Percentiles rank a stretch among this genome's conserved stretches.
phyloP scores from a whole-genome alignment of 2,888 invertebrate genomes.

The Oligia strigilis region DNA sequence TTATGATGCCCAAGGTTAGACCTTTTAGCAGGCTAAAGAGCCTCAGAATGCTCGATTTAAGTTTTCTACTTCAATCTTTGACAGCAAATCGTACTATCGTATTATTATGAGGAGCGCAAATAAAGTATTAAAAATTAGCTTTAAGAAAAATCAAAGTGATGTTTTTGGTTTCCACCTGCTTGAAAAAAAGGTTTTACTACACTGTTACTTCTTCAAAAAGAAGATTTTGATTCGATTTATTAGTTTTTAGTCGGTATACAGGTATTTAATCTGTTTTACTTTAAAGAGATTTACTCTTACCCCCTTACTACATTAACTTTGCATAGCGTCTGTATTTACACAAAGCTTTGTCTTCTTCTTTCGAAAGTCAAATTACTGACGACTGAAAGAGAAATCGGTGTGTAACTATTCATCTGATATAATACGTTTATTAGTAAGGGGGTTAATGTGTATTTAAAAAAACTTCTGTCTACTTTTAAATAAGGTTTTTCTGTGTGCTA shows the following conservation, averaged over 20 bases:
- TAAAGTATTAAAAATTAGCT: slow-evolving; percentile 2
- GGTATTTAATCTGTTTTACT: neutral
- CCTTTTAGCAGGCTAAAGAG: neutral
- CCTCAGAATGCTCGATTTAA: neutral
- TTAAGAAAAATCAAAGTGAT: slow-evolving; percentile 18
- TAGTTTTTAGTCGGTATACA: slow-evolving; percentile 3
- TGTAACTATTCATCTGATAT: too few relatives aligned
- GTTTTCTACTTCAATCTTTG: neutral
- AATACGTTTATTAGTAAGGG: too few relatives aligned
- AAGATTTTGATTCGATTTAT: neutral
- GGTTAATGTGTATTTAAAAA: neutral
- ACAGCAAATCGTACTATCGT: neutral
- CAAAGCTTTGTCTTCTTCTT: too few relatives aligned
- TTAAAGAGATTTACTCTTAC: neutral
- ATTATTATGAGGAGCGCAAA: neutral
- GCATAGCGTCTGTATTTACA: too few relatives aligned
- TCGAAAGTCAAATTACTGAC: too few relatives aligned
- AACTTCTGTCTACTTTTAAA: neutral
- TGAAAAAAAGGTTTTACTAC: slow-evolving; percentile 6
- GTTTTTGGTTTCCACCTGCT: slow-evolving; percentile 13
- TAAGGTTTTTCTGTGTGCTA: neutral
- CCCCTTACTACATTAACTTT: too few relatives aligned
- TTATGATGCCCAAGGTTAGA: neutral
- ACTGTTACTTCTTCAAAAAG: slow-evolving; percentile 20
- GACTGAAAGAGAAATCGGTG: too few relatives aligned